phyloP scores from a whole-genome alignment of 2,113 vertebrate genomes.

The Mus spicilegus region DNA sequence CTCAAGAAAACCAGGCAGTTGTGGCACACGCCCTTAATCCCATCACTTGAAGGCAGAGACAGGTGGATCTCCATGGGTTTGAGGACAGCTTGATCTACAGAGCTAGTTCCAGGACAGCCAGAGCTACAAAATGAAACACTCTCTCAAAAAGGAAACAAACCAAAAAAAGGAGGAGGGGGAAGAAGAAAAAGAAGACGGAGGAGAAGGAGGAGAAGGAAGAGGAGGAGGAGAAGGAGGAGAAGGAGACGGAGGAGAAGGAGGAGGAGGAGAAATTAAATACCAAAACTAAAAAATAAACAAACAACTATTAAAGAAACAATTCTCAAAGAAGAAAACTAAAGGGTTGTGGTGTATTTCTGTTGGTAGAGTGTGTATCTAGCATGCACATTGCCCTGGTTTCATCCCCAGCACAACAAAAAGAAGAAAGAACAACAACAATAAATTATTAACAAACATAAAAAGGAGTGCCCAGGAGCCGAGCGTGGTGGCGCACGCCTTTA shows the following conservation, averaged over 20 bases:
- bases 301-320: background rate
- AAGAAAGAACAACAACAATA: background rate
- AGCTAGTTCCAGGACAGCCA: background rate
- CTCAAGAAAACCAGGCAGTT: background rate
- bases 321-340: background rate
- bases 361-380: background rate
- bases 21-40: background rate
- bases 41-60: background rate
- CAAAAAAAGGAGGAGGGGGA: background rate
- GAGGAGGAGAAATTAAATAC: background rate
- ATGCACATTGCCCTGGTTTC: background rate
- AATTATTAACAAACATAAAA: background rate
- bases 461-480: background rate
- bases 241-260: no score
- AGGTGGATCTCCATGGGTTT: background rate
- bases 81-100: background rate
- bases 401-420: background rate
- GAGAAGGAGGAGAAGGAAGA: no score
- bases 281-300: background rate
- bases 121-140: background rate
- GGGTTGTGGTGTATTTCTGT: background rate
- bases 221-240: no score
- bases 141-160: background rate
- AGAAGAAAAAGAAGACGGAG: no score
- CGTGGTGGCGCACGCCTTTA: no score